Evolutionary conservation across 2,797 vertebrate species (phyloP), one percentile per base, ranked within the genome.

Genomic region (Sparus aurata): DNA sequence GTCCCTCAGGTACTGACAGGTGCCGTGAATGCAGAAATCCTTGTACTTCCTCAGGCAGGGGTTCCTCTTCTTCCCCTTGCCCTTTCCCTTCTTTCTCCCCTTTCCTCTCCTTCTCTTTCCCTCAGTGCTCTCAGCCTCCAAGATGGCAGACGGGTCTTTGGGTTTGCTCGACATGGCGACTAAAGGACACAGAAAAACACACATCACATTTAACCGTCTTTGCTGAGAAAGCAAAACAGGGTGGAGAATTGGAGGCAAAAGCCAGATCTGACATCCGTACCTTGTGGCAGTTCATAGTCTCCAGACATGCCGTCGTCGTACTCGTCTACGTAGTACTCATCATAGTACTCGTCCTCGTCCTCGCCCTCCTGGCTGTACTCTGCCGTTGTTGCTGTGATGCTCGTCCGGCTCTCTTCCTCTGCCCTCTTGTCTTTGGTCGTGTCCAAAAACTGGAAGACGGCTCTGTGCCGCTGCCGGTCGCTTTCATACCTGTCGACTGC

Each of bases 1-100:
- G 72, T 95, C 91, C 89, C 89, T 96, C 83, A 97, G 87, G 69
- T 98, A 97, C 81, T 94, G 96, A 93, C 98, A 99, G 69, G 96
- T 97, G 66, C 98, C 98, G 0, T 99, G 98, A 88, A 99, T 97
- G 89, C 98, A 99, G 92, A 95, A 98, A 90, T 98, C 96, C 86
- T 98, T 99, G 84, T 96, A 99, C 85, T 97, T 99, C 90, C 84
- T 94, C 91, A 96, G 93, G 84, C 98, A 99, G 0, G 98, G 98
- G 76, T 99, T 96, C 91, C 97, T 97, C 93, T 99, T 99, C 92
- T 89, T 97, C n/a, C 98, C 98, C 87, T 95, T 94, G 2, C 98
- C 97, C 70, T 96, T 98, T 47, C 95, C 96, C 92, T 90, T 97
- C 89, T 94, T 96, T 82, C 92, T 97, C 82, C 96, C 96, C 72